These are phyloP conservation scores for Sarcophaga rosellei DNA, from an alignment of 2,888 invertebrate genomes.

Conservation along the genomic window DNA sequence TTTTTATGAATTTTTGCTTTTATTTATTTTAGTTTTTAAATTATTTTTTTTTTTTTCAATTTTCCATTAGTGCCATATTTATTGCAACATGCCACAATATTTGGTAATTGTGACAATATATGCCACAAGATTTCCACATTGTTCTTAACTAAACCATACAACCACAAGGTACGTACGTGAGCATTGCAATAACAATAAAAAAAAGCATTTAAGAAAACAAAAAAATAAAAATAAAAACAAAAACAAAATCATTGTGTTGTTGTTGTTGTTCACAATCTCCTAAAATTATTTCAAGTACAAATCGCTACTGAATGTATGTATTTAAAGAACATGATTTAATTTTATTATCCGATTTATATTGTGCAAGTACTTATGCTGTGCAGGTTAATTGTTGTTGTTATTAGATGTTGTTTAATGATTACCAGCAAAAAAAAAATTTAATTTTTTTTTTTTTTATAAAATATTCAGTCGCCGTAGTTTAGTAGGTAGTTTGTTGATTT, in stretches of 20 bases:
- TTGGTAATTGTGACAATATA: constrained; percentile 53
- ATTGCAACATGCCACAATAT: constrained; percentile 58
- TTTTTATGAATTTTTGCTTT: not conserved
- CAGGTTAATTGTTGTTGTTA: too few species aligned
- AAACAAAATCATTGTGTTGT: not conserved
- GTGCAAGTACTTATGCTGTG: too few species aligned
- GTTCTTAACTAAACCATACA: not conserved
- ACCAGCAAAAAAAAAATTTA: too few species aligned
- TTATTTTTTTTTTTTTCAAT: not conserved
- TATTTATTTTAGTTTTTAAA: too few species aligned
- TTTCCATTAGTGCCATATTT: constrained; percentile 10
- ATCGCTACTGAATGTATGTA: constrained; percentile 5
- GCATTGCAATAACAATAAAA: constrained; percentile 15
- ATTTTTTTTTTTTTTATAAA: too few species aligned
- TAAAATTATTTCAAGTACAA: constrained; percentile 19
- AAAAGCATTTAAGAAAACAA: not conserved
- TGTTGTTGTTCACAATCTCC: constrained; percentile 20
- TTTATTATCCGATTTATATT: not conserved
- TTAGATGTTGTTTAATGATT: too few species aligned
- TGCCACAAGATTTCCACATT: not conserved
- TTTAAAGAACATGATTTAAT: constrained; percentile 11
- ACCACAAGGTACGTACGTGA: constrained; percentile 10
- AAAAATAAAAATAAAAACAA: too few species aligned
- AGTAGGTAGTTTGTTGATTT: too few species aligned
- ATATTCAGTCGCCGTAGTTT: too few species aligned